Conservation (phyloP, 2,113 vertebrate species). For the Mormoops blainvillei region DNA sequence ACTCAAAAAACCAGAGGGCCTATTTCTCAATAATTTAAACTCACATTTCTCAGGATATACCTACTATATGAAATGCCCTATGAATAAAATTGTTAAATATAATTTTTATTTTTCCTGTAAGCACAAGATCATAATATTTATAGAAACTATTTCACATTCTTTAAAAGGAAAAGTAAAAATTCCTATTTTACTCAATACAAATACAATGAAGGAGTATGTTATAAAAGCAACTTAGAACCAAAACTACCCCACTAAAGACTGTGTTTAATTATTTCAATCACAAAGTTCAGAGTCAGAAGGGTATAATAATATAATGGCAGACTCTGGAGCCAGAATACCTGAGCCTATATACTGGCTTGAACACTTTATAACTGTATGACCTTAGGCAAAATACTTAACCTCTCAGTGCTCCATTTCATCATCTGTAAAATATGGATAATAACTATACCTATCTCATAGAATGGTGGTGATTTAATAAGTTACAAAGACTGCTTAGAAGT, state of each 20-base stretch:
- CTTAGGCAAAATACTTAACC: neutral
- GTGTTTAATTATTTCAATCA: conserved; percentile 4
- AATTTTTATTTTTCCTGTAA: neutral
- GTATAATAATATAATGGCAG: neutral
- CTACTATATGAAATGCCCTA: neutral
- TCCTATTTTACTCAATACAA: neutral
- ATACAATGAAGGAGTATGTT: neutral
- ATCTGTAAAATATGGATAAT: neutral
- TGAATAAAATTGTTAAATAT: neutral
- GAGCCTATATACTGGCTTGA: neutral
- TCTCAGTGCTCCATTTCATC: neutral
- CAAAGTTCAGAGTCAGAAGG: neutral
- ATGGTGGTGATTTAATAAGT: neutral
- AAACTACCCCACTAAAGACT: neutral
- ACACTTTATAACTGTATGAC: neutral
- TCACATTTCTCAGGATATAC: neutral
- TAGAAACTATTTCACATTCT: neutral
- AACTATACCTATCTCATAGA: neutral
- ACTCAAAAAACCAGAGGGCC: neutral
- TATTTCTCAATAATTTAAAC: neutral
- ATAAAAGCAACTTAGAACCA: neutral
- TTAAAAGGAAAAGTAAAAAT: neutral
- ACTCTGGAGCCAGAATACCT: neutral
- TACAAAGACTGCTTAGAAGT: neutral
- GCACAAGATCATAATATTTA: neutral